Percentiles rank a stretch among this genome's conserved stretches.
Evolutionary conservation across 1,140 invertebrate genomes (phyloP).

Genomic region (Heliconius eleuchia): DNA sequence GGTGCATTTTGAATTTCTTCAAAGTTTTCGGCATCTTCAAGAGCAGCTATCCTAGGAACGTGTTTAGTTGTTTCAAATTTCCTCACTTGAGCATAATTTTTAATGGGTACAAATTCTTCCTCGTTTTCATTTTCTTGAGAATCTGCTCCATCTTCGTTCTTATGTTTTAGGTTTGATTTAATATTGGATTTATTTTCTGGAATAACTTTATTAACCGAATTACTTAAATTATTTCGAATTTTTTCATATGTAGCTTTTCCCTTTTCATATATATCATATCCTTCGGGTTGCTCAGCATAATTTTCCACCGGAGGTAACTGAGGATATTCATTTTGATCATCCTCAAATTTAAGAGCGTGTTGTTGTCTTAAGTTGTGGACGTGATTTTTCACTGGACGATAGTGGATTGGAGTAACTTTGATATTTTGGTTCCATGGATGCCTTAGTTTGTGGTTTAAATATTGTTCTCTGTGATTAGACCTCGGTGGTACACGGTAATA

Average conservation of each 20-base stretch:
- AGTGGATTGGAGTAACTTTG: conserved; percentile 73
- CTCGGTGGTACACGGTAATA: conserved; percentile 61
- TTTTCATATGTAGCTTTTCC: conserved; percentile 65
- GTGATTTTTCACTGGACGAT: conserved; percentile 69
- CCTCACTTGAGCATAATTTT: conserved; percentile 86
- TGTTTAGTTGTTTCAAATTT: conserved; percentile 83
- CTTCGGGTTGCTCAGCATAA: conserved; percentile 58
- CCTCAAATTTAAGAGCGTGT: conserved; percentile 73
- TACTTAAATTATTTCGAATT: conserved; percentile 66
- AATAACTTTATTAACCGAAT: conserved; percentile 65
- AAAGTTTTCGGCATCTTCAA: conserved; percentile 80
- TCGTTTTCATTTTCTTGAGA: conserved; percentile 52
- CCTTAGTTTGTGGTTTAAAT: conserved; percentile 66
- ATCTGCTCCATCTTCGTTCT: conserved; percentile 37
- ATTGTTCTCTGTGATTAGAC: conserved; percentile 51
- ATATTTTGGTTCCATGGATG: conserved; percentile 73
- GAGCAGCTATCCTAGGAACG: conserved; percentile 82
- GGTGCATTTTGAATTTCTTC: conserved; percentile 84
- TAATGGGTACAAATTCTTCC: conserved; percentile 84
- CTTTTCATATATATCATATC: conserved; percentile 76
- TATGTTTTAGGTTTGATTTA: conserved; percentile 55
- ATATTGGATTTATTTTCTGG: conserved; percentile 55
- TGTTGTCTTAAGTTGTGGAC: conserved; percentile 65
- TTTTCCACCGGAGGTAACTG: conserved; percentile 53
- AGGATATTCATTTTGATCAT: conserved; percentile 76